Base-by-base conservation (phyloP, 1,140 invertebrate species). In the Homarus americanus region DNA sequence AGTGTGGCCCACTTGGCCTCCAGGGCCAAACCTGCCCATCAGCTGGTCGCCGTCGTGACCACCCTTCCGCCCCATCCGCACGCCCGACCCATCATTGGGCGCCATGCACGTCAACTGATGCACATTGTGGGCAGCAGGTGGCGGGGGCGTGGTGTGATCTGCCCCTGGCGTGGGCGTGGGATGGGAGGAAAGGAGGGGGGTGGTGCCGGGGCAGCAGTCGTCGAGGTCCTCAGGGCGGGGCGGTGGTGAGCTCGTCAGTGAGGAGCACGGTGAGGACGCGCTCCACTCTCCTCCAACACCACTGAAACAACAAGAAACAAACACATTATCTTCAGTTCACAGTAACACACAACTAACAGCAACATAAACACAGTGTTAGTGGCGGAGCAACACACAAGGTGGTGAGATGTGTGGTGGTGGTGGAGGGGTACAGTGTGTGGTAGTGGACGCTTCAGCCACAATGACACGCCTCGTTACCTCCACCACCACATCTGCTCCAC, bases 211-310 rank as follows among this genome's bases (percentile, higher is more conserved):
- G 49, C 87, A 90, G 82, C 80, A 80, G 41, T 90, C 80, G 78
- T 90, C 80, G 78, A 85, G 79, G 79, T 82, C 79, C 73, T 90
- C 91, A 15, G 87, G 87, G 73, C 82, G 87, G 44, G 91, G 87
- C 32, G 82, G 91, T 7, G 91, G 91, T 20, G 87, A 84, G 58
- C 80, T 69, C n/a, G 87, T 90, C 63, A 90, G 36, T 28, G 87
- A 72, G 34, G 91, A 88, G 76, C 87, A 92, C 40, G 87, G 87
- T 17, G 91, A 92, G 20, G 87, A 90, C 82, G 76, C 72, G 82
- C 73, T 84, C 83, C 87, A 90, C 91, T 88, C 82, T 44, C 87
- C 82, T 73, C 88, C 82, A 49, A 89, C 91, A 49, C 82, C 87
- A 85, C 82, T 90, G 87, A 36, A 92, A 89, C 49, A 44, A 78